Conservation (phyloP, 2,113 vertebrate genomes). For the Acrocephalus arundinaceus region DNA sequence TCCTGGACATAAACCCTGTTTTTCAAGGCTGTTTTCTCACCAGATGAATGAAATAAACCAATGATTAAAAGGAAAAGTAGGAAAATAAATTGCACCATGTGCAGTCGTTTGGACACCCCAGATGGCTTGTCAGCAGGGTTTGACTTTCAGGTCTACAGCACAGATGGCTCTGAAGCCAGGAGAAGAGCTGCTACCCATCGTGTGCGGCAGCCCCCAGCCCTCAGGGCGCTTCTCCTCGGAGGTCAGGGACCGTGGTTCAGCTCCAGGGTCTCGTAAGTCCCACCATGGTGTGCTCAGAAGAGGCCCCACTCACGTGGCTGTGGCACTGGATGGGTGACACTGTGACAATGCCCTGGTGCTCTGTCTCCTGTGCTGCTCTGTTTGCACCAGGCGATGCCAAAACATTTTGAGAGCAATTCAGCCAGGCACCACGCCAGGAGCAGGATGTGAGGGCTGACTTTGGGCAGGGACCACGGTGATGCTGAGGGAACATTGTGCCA, state of each 20-base stretch:
- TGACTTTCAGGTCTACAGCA: constrained; percentile 57
- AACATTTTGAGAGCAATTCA: background rate
- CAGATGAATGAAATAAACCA: constrained; percentile 51
- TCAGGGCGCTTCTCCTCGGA: fast-evolving
- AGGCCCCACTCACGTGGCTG: fast-evolving
- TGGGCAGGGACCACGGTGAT: background rate
- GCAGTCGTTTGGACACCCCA: constrained; percentile 56
- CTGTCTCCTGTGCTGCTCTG: background rate
- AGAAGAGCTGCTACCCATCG: background rate
- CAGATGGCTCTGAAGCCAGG: constrained; percentile 32
- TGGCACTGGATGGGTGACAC: fast-evolving
- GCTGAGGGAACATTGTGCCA: background rate
- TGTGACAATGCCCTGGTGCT: fast-evolving
- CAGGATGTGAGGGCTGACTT: background rate
- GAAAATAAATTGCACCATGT: constrained; percentile 60
- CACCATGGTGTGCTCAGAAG: background rate
- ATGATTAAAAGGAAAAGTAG: constrained; percentile 59
- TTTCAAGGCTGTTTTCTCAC: constrained; percentile 37
- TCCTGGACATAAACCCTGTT: background rate
- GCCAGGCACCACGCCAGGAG: background rate
- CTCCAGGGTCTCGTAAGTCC: fast-evolving
- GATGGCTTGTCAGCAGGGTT: constrained; percentile 57
- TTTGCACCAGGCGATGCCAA: background rate
- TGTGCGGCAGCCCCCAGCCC: background rate
- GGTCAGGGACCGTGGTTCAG: background rate